Base-by-base conservation (phyloP, 2,797 vertebrate genomes). In the Chaetodon trifasciatus region DNA sequence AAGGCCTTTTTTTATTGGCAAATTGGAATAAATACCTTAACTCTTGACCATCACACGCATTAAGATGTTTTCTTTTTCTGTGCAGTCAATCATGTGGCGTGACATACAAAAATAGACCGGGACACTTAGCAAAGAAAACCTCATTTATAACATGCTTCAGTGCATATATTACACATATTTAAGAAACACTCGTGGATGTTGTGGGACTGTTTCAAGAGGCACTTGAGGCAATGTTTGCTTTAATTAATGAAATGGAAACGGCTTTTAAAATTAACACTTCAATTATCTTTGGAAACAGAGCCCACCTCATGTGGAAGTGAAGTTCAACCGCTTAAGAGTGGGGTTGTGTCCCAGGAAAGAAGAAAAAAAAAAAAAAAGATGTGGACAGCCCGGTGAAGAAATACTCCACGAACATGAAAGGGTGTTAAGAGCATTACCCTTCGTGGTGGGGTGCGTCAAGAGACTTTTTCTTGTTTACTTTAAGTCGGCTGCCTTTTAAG, bases 61-160 rank as follows among this genome's bases (percentile, higher is more conserved):
- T 93, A 94, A 94, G 90, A 49, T 92, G 90, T 94, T 95, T 94
- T 95, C 89, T 90, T 91, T 93, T 92, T 91, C 92, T 68, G 89
- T 2, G 86, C 94, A 93, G 95, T 96, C 94, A 92, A 95, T 96
- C 95, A 94, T 93, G 83, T 62, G 75, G 89, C 89, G 80, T 95
- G 95, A 95, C 95, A 94, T 95, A 93, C 73, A 91, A 95, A 96
- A 95, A 96, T 83, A 96, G 91, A 93, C 84, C 12, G 70, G 80
- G 91, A 95, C 93, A 95, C 94, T 96, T 95, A 95, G 94, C 86
- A 95, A 95, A 95, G 94, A 94, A 95, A 96, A 95, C 94, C 91
- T 93, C 86, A 90, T 95, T 96, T 93, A 94, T 93, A 94, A 94
- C 84, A 88, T 32, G 79, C 88, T 83, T 91, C 81, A 17, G 75